These are phyloP conservation scores for Buathra laborator DNA, from an alignment of 2,888 invertebrate genomes.

Conservation along the genomic window DNA sequence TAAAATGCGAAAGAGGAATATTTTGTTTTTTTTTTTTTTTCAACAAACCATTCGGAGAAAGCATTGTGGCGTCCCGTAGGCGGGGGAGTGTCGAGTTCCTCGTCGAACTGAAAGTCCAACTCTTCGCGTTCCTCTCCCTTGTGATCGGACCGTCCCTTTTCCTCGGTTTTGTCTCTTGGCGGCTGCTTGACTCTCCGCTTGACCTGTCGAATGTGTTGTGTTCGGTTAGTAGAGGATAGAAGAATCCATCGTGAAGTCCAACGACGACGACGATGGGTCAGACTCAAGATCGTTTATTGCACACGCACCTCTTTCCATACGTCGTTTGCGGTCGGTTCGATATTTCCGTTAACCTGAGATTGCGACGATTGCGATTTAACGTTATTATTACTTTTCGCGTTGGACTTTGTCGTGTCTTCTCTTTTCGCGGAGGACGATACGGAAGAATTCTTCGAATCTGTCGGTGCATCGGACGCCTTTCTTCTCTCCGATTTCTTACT, in stretches of 20 bases:
- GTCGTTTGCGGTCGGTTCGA: conserved; percentile 81
- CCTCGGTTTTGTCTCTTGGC: conserved; percentile 80
- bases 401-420: conserved; percentile 13
- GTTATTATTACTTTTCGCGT: conserved; percentile 46
- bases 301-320: conserved; percentile 88
- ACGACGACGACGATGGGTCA: conserved; percentile 46
- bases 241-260: conserved; percentile 27
- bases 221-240: conserved; percentile 56
- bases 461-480: conserved; percentile 50
- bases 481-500: conserved; percentile 69
- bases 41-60: conserved; percentile 90
- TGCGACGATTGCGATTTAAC: conserved; percentile 51
- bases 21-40: neutral
- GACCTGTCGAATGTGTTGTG: conserved; percentile 79
- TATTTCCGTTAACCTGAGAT: conserved; percentile 75
- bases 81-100: conserved; percentile 93
- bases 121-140: conserved; percentile 89
- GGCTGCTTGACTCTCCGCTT: conserved; percentile 84
- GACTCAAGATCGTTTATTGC: conserved; percentile 45
- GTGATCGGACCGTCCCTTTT: conserved; percentile 74
- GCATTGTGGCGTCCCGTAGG: conserved; percentile 93
- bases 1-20: neutral
- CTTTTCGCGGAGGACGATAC: conserved; percentile 34
- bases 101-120: conserved; percentile 98
- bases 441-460: conserved; percentile 25